phyloP scores from a whole-genome alignment of 2,797 vertebrate species.

The Setipinna tenuifilis region DNA sequence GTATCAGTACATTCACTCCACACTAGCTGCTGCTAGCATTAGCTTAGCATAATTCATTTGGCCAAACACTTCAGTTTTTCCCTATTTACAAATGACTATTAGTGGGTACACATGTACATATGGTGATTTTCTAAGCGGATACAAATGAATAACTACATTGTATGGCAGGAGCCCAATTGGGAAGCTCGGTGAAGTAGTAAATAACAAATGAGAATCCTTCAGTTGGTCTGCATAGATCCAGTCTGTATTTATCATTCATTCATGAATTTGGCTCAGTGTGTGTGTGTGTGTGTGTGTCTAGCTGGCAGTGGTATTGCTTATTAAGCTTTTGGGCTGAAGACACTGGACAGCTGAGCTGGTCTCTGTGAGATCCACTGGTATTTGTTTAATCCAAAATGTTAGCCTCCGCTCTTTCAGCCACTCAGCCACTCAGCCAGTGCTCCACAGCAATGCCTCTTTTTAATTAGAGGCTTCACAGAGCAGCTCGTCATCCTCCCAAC shows the following conservation, averaged over 20 bases:
- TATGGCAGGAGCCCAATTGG: too few relatives aligned
- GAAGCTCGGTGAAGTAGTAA: not conserved
- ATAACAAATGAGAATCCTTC: not conserved
- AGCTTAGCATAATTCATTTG: too few relatives aligned
- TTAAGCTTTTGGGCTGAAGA: not conserved
- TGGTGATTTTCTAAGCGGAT: too few relatives aligned
- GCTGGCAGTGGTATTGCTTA: not conserved
- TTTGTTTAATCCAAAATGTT: not conserved
- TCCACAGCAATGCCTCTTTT: not conserved
- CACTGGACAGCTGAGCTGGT: not conserved
- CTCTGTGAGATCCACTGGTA: slow-evolving; percentile 1
- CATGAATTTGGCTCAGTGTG: not conserved
- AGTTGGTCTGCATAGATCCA: not conserved
- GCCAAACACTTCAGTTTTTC: too few relatives aligned
- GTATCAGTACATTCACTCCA: too few relatives aligned
- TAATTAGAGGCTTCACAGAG: not conserved
- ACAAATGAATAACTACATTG: too few relatives aligned
- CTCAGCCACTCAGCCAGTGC: not conserved
- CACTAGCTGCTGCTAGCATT: too few relatives aligned
- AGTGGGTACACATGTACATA: too few relatives aligned
- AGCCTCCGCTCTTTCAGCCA: not conserved
- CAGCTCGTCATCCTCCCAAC: not conserved
- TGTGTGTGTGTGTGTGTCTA: not conserved
- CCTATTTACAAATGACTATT: too few relatives aligned
- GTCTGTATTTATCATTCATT: not conserved